phyloP scores from a whole-genome alignment of 30 jellyfish, hydroid and myxozoan species.

The Aurelia coerulea region DNA sequence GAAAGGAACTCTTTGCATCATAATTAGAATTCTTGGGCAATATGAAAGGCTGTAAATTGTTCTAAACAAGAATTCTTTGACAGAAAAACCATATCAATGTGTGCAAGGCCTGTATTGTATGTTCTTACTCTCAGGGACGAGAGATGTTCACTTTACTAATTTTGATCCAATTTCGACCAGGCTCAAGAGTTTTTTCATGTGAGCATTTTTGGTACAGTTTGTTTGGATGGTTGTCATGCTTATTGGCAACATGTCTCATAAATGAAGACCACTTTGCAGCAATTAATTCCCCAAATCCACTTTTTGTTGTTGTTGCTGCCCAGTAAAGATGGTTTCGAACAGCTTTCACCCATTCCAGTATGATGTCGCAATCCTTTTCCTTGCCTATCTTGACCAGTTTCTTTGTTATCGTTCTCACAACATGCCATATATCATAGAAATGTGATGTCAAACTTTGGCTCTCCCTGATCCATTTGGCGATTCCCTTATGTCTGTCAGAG shows the following conservation, averaged over 20 bases:
- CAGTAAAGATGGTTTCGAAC: conserved; percentile 26
- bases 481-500: conserved; percentile 34
- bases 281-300: too few relatives aligned
- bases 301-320: conserved; percentile 19
- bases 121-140: too few relatives aligned
- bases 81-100: too few relatives aligned
- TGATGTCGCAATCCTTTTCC: background rate
- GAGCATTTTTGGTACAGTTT: conserved; percentile 11
- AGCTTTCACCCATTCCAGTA: conserved; percentile 4
- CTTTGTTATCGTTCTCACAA: conserved; percentile 18
- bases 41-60: too few relatives aligned
- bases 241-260: background rate
- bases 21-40: too few relatives aligned
- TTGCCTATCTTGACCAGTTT: conserved; percentile 27
- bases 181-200: conserved; percentile 30
- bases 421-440: conserved; percentile 48
- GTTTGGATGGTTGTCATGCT: too few relatives aligned
- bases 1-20: too few relatives aligned
- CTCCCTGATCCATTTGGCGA: conserved; percentile 30
- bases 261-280: too few relatives aligned
- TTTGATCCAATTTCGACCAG: conserved; percentile 44
- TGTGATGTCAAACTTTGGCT: background rate
- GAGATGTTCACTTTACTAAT: too few relatives aligned
- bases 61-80: too few relatives aligned
- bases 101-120: background rate